A percentile compares a stretch with the other conserved stretches of the same genome.
phyloP scores from a whole-genome alignment of 2,888 invertebrate genomes.

The Drosophila nr. fundita region DNA sequence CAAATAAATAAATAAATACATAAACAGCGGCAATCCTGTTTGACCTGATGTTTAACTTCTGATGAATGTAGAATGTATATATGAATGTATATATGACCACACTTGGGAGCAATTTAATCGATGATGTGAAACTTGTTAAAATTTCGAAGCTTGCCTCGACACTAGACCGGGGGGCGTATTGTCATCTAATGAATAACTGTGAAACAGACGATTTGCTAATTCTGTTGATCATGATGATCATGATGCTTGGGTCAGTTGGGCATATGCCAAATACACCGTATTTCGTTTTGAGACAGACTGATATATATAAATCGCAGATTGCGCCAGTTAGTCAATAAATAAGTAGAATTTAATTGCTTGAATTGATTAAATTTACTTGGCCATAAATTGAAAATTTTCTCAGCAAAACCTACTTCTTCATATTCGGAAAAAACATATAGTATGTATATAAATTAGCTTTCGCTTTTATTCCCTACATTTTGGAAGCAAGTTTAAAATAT shows the following conservation, averaged over 20 bases:
- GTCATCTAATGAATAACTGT: slow-evolving; percentile 29
- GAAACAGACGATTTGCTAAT: slow-evolving; percentile 42
- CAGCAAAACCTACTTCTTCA: neutral
- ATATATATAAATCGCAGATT: neutral
- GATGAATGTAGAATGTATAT: slow-evolving; percentile 1
- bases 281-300: neutral
- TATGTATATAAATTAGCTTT: neutral
- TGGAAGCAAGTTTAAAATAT: slow-evolving; percentile 4
- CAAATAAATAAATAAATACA: slow-evolving; percentile 18
- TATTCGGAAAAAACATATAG: neutral
- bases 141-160: slow-evolving; percentile 18
- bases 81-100: slow-evolving; percentile 8
- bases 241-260: slow-evolving; percentile 34
- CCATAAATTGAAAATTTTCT: neutral
- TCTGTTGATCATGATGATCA: slow-evolving; percentile 21
- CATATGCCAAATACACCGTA: neutral
- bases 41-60: slow-evolving; percentile 33
- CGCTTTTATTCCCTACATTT: slow-evolving; percentile 11
- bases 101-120: slow-evolving; percentile 53
- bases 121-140: slow-evolving; percentile 53
- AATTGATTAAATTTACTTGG: neutral
- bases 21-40: slow-evolving; percentile 63
- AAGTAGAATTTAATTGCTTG: neutral
- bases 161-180: neutral
- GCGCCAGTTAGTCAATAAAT: neutral